Percentiles rank a stretch among this genome's conserved stretches.
phyloP scores from a whole-genome alignment of 2,888 invertebrate genomes.

The Eumerus sabulonum region DNA sequence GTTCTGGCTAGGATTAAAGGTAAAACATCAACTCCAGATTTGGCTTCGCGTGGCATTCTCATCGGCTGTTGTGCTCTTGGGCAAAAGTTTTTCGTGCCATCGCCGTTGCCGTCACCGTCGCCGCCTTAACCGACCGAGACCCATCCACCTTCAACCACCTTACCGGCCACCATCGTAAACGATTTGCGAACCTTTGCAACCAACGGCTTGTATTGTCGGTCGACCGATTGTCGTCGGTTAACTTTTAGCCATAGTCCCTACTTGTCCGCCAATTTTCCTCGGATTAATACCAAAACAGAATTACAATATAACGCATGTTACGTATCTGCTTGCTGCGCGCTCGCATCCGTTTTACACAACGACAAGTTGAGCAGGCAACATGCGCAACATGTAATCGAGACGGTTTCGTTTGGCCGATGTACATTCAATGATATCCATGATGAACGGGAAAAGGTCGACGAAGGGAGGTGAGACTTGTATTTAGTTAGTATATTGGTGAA shows the following conservation, averaged over 20 bases:
- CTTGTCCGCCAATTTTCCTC: conserved; percentile 50
- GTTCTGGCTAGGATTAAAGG: too few species aligned
- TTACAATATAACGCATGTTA: conserved; percentile 69
- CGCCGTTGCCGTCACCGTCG: conserved; percentile 30
- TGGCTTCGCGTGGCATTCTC: conserved; percentile 58
- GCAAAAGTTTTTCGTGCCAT: conserved; percentile 57
- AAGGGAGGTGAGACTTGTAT: conserved; percentile 57
- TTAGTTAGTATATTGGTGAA: conserved; percentile 41
- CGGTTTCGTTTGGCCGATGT: not conserved
- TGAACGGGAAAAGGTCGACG: conserved; percentile 37
- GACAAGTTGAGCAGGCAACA: conserved; percentile 66
- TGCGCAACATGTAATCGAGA: conserved; percentile 65
- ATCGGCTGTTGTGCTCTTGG: conserved; percentile 30
- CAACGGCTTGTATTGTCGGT: conserved; percentile 54
- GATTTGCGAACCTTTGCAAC: too few species aligned
- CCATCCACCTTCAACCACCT: not conserved
- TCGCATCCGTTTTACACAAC: conserved; percentile 66
- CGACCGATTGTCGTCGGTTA: conserved; percentile 35
- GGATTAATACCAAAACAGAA: conserved; percentile 66
- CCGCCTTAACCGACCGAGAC: conserved; percentile 20
- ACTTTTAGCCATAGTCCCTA: not conserved
- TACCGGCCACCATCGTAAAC: conserved; percentile 26
- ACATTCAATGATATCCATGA: not conserved
- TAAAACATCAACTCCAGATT: conserved; percentile 48
- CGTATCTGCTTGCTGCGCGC: conserved; percentile 64